Percentiles rank a stretch among this genome's conserved stretches.
phyloP scores from a whole-genome alignment of 2,797 vertebrate species.

The Cynodonichthys magdalenae region DNA sequence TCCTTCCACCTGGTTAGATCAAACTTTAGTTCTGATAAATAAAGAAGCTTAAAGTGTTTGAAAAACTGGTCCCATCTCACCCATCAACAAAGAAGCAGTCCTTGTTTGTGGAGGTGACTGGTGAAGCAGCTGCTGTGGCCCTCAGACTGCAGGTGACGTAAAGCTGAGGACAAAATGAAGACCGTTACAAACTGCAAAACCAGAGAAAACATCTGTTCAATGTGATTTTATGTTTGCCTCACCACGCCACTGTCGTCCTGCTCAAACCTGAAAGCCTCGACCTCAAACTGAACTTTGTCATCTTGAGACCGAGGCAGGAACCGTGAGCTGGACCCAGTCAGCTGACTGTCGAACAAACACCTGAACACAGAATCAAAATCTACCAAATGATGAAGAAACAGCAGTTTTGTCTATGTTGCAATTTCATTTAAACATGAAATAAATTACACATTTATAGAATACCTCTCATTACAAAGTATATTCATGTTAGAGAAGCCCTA shows the following conservation, averaged over 20 bases:
- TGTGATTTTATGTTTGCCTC: slow-evolving; percentile 1
- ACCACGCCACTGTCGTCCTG: slow-evolving; percentile 47
- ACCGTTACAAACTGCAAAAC: background rate
- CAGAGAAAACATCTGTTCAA: too few relatives aligned
- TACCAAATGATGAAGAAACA: too few relatives aligned
- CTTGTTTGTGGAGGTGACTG: slow-evolving; percentile 53
- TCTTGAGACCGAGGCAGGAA: slow-evolving; percentile 57
- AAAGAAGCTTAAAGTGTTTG: background rate
- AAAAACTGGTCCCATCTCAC: slow-evolving; percentile 25
- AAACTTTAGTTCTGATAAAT: background rate
- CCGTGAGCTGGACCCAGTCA: slow-evolving; percentile 56
- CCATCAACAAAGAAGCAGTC: slow-evolving; percentile 71
- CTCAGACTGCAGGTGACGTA: slow-evolving; percentile 70
- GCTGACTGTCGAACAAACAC: slow-evolving; percentile 68
- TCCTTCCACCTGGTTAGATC: slow-evolving; percentile 66
- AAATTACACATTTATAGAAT: too few relatives aligned
- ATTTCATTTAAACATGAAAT: too few relatives aligned
- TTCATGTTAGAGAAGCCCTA: too few relatives aligned
- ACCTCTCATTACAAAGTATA: too few relatives aligned
- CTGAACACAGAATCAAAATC: slow-evolving; percentile 30
- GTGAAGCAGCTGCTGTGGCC: slow-evolving; percentile 28
- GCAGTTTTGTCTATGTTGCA: too few relatives aligned
- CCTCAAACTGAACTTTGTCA: slow-evolving; percentile 56
- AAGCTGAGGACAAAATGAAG: slow-evolving; percentile 49
- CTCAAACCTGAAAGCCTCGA: slow-evolving; percentile 70